phyloP scores from a whole-genome alignment of 2,797 vertebrate genomes.

The Uromys caudimaculatus region DNA sequence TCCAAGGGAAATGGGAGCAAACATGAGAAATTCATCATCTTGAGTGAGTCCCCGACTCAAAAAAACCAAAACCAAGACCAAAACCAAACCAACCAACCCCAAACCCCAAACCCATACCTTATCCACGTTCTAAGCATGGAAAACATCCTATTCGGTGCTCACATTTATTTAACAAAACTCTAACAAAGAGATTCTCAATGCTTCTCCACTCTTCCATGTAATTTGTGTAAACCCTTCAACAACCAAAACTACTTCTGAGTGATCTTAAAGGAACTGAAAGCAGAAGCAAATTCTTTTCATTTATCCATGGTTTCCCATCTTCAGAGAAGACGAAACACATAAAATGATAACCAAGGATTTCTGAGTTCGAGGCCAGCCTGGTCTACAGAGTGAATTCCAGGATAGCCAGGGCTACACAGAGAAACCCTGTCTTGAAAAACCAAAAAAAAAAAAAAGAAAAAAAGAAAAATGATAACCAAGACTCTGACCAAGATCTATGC shows the following conservation, averaged over 20 bases:
- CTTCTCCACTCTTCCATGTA: not conserved
- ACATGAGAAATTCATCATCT: not conserved
- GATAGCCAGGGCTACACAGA: too few species aligned
- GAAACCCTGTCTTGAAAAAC: too few species aligned
- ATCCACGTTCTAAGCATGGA: not conserved
- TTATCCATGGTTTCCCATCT: conserved; percentile 23
- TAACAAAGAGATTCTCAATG: conserved; percentile 9
- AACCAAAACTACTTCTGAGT: conserved; percentile 40
- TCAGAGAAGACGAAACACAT: conserved; percentile 19
- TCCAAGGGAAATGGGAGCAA: not conserved
- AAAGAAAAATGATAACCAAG: conserved; percentile 46
- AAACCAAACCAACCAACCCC: not conserved
- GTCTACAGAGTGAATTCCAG: too few species aligned
- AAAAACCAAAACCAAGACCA: not conserved
- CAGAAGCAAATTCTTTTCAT: conserved; percentile 40
- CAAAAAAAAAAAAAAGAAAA: too few species aligned
- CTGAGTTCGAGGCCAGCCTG: too few species aligned
- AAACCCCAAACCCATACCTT: not conserved
- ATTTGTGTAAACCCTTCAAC: conserved; percentile 60
- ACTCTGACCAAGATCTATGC: not conserved
- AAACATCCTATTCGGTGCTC: not conserved
- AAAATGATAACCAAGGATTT: conserved; percentile 46
- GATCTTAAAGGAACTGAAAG: conserved; percentile 30
- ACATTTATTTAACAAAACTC: not conserved
- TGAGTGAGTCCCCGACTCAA: not conserved